Percentiles rank a stretch among this genome's conserved stretches.
These are phyloP conservation scores for Sphaeridia pumilis DNA, from an alignment of 2,888 invertebrate genomes.

Conservation along the genomic window DNA sequence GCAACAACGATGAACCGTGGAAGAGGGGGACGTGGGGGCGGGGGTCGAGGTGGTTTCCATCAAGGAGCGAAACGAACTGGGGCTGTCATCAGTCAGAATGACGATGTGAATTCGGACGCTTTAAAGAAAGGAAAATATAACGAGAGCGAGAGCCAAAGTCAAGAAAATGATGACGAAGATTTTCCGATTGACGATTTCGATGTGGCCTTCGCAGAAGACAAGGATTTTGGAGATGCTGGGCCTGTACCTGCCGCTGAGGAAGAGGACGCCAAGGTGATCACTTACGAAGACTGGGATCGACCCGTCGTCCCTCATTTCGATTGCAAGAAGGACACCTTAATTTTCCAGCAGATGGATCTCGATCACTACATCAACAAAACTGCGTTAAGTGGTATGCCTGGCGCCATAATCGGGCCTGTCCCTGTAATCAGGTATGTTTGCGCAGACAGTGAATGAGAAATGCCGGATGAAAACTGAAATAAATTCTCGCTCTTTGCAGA, in stretches of 20 bases:
- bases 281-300: constrained; percentile 56
- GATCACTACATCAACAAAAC: constrained; percentile 68
- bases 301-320: constrained; percentile 61
- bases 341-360: constrained; percentile 89
- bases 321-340: constrained; percentile 53
- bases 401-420: constrained; percentile 61
- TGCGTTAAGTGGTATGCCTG: constrained; percentile 76
- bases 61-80: background rate
- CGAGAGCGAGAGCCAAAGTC: constrained; percentile 1
- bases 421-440: constrained; percentile 66
- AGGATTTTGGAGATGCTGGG: constrained; percentile 13
- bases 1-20: background rate
- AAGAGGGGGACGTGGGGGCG: constrained; percentile 1
- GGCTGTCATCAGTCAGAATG: no score
- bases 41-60: constrained; percentile 5
- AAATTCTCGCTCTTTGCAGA: constrained; percentile 39
- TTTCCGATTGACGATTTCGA: constrained; percentile 23
- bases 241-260: constrained; percentile 22
- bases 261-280: constrained; percentile 26
- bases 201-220: constrained; percentile 6
- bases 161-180: constrained; percentile 16
- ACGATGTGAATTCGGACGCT: background rate
- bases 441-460: background rate
- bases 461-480: background rate
- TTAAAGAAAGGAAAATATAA: background rate